Base-by-base conservation (phyloP, 2,113 vertebrate genomes). In the Nesogale talazaci region DNA sequence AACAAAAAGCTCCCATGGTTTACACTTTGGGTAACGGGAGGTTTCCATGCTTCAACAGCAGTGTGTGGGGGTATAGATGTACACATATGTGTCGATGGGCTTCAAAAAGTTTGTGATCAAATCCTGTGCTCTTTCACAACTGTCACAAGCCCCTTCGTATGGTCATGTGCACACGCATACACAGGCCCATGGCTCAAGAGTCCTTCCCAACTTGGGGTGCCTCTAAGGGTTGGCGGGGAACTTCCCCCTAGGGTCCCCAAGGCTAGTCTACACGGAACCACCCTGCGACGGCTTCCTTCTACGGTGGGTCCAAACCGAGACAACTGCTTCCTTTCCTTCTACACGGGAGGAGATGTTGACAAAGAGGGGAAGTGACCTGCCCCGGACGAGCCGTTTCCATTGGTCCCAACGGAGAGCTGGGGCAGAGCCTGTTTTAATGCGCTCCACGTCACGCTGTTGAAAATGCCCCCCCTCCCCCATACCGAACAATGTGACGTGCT, bases 381-480 rank as follows among this genome's bases (percentile, higher is more conserved):
- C 77, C 36, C 9, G 72, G 38, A 83, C 5, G 65, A 69, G 59
- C 15, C 15, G 34, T 25, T 91, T 82, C 90, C 38, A 61, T 14
- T 76, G 17, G 40, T 89, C 86, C 81, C 75, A 52, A 36, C 0
- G 74, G 86, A 52, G 22, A 87, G 38, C 8, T 72, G 69, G 17
- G 23, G 16, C n/a, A 74, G 34, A 38, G 57, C 31, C 7, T 4
- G 40, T 52, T 2, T 25, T 25, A 34, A 79, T 19, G 10, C 12
- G 36, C 57, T 52, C 3, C 1, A 57, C 9, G 25, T 16, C 38
- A 40, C 6, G 7, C 75, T 36, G 34, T 14, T 19, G 65, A 89
- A 12, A 77, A 63, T n/a, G n/a, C n/a, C n/a, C n/a, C n/a, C n/a
- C 15, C 86, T n/a, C 76, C 85, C 19, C 70, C 36, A 93, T n/a